Evolutionary conservation across 2,888 invertebrate species (phyloP).

Genomic region (Eupithecia tripunctaria): DNA sequence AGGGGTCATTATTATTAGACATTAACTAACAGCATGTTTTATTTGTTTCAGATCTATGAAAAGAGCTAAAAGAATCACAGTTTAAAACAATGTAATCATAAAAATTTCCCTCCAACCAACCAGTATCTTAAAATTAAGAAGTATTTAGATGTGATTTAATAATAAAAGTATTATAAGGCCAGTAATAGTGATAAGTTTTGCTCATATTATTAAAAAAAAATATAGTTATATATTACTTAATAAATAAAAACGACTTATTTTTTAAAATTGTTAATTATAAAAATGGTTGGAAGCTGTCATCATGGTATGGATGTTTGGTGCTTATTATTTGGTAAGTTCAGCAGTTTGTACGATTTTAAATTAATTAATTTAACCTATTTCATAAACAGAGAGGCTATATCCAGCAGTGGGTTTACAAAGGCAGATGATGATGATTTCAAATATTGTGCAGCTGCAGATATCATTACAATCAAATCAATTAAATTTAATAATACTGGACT

Average conservation of each 20-base stretch:
- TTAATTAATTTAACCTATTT: neutral
- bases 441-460: too few relatives aligned
- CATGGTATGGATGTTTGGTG: neutral
- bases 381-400: too few relatives aligned
- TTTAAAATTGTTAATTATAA: neutral
- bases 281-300: neutral
- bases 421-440: too few relatives aligned
- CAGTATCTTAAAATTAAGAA: conserved; percentile 30
- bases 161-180: conserved; percentile 44
- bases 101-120: conserved; percentile 30
- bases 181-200: conserved; percentile 28
- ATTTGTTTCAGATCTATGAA: conserved; percentile 38
- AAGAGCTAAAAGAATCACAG: conserved; percentile 2
- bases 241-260: neutral
- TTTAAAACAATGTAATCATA: conserved; percentile 31
- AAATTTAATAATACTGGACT: too few relatives aligned
- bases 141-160: conserved; percentile 19
- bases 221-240: too few relatives aligned
- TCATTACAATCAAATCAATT: too few relatives aligned
- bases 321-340: neutral
- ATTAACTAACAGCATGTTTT: neutral
- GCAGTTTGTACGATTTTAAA: neutral
- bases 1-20: too few relatives aligned
- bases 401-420: too few relatives aligned
- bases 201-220: neutral